Base-by-base conservation (phyloP, 2,113 vertebrate genomes). In the Nothocercus nigrocapillus region DNA sequence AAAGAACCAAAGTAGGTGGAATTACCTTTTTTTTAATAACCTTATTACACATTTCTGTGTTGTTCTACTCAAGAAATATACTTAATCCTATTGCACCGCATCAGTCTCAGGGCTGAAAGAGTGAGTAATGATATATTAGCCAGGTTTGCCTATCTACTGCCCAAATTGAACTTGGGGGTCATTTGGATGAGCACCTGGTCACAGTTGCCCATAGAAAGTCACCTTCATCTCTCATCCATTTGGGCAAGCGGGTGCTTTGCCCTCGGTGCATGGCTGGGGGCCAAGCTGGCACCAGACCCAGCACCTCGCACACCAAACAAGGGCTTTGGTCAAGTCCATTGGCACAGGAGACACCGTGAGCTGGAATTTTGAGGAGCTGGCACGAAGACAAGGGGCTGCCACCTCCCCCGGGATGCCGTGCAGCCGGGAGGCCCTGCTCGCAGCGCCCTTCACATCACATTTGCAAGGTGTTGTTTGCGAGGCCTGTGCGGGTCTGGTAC, bases 381-480 rank as follows among this genome's bases (percentile, higher is more conserved):
- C 13, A 12, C 1, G 9, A 83, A 56, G 54, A 15, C 15, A 1
- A 88, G 53, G 27, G 21, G 11, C 44, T 89, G 2, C 1, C 78
- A 27, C 44, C 18, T 30, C 81, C 24, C 2, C 1, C 4, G 24
- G 13, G 66, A 73, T 58, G 21, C 42, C 14, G 80, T 20, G 7
- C 49, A 11, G 25, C 59, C 83, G 51, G 69, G 69, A 53, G 42
- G n/a, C 28, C 11, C 36, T 78, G 44, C 2, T 0, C 0, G 0
- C 40, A 40, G 69, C 83, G 77, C 83, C 22, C 51, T 64, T 91
- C 89, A 91, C 67, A 54, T 85, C 42, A 45, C 5, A 0, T 92
- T 89, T 93, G 94, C 79, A 93, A 95, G 88, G 91, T 88, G 90
- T 56, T 88, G 68, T 86, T 90, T 91, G 92, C 85, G 76, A 62